phyloP scores from a whole-genome alignment of 2,888 invertebrate genomes.

The Bhutanitis thaidina region DNA sequence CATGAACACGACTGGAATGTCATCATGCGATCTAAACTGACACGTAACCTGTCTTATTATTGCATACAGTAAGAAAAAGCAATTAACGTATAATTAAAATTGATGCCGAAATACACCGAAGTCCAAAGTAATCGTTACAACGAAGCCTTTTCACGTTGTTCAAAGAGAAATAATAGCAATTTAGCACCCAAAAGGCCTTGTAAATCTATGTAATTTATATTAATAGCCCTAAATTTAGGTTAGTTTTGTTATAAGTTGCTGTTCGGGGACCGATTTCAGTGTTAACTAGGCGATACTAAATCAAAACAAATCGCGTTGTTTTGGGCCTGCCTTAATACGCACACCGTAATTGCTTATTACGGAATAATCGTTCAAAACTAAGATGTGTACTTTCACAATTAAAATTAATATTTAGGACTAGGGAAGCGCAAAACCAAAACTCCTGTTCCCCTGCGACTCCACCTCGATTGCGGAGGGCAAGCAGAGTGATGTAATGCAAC shows the following conservation, averaged over 20 bases:
- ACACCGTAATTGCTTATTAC: slow-evolving; percentile 26
- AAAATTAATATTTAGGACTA: no score
- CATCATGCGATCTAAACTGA: no score
- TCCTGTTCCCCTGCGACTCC: no score
- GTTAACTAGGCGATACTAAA: slow-evolving; percentile 53
- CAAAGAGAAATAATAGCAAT: slow-evolving; percentile 59
- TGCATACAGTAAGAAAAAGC: no score
- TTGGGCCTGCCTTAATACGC: slow-evolving; percentile 27
- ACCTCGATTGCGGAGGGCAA: no score
- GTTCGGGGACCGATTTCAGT: slow-evolving; percentile 60
- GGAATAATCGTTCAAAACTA: background rate
- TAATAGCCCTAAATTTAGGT: slow-evolving; percentile 66
- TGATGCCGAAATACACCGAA: slow-evolving; percentile 34
- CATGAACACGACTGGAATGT: no score
- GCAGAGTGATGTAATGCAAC: no score
- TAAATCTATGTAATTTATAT: slow-evolving; percentile 75
- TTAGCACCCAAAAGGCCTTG: slow-evolving; percentile 63
- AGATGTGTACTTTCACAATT: no score
- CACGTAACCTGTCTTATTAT: no score
- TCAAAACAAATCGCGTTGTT: slow-evolving; percentile 43
- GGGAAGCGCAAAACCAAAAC: no score
- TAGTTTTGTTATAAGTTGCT: slow-evolving; percentile 62
- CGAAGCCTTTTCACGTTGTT: slow-evolving; percentile 48
- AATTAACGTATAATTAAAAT: slow-evolving; percentile 46
- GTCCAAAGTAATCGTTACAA: slow-evolving; percentile 41